Base-by-base conservation (phyloP, 2,113 vertebrate genomes). In the Apteryx mantelli region DNA sequence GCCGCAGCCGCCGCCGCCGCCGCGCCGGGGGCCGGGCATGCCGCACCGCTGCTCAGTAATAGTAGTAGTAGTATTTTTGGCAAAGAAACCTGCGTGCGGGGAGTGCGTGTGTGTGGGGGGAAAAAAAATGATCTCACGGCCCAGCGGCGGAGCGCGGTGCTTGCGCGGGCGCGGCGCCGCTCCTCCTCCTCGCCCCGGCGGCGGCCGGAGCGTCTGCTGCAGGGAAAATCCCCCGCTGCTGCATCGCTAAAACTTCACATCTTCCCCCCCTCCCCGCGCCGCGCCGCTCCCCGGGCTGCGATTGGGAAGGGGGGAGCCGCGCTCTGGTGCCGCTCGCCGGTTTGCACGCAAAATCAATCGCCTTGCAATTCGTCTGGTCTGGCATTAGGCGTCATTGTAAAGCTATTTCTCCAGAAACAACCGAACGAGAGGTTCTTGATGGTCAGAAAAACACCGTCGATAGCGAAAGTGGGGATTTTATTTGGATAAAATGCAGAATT, bases 361-460 rank as follows among this genome's bases (percentile, higher is more conserved):
- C 86, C 97, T 60, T 98, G 98, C 98, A 98, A 93, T 98, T 98
- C 98, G 95, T 78, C 98, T 89, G 94, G 94, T 98, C 96, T 95
- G 97, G 96, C 98, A 98, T 98, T 98, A 98, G 98, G 98, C 98
- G 98, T 98, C 98, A 98, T 98, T 88, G 97, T 97, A 97, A 97
- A 98, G 97, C 98, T 95, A 61, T 64, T 97, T 97, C 97, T 98
- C 93, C 91, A 65, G 94, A 91, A 93, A 76, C 56, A 48, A 34
- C 81, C 64, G 13, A 92, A 93, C 53, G 92, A 86, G 81, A 71
- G 81, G 61, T n/a, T 81, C 69, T 93, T 26, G 80, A 86, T 88
- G 92, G 50, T 77, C 36, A 52, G 76, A 38, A 82, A 94, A 93
- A 95, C 32, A 50, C 30, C 63, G 68, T 65, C 83, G 50, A 46